Conservation (phyloP, 92 coral and sea anemone genomes). For the Epizoanthus rinbou region DNA sequence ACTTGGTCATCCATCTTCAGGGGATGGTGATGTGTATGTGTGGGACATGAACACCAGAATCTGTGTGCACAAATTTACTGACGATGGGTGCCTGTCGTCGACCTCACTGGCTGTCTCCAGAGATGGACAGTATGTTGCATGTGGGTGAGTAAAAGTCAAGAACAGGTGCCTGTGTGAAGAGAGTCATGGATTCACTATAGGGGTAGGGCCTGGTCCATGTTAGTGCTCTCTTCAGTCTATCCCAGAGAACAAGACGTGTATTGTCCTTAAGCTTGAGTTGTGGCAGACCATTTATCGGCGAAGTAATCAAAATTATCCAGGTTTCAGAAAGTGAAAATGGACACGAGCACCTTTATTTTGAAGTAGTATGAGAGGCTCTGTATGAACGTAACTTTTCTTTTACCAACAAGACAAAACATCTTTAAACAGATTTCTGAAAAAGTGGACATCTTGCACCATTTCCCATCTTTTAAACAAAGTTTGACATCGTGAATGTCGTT, state of each 20-base stretch:
- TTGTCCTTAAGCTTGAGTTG: too few relatives aligned
- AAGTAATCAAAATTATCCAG: too few relatives aligned
- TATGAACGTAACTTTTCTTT: too few relatives aligned
- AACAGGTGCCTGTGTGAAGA: background rate
- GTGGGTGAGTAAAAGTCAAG: slow-evolving; percentile 75
- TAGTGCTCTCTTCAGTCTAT: background rate
- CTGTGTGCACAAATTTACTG: slow-evolving; percentile 95
- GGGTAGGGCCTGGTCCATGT: background rate
- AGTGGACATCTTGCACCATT: too few relatives aligned
- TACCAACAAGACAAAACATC: too few relatives aligned
- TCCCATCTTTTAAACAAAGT: too few relatives aligned
- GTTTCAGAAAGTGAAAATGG: too few relatives aligned
- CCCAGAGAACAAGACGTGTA: background rate
- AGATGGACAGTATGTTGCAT: slow-evolving; percentile 88
- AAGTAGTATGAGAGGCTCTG: too few relatives aligned
- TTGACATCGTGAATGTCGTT: too few relatives aligned
- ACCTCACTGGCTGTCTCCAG: slow-evolving; percentile 86
- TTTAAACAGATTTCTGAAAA: too few relatives aligned
- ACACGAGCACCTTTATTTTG: too few relatives aligned
- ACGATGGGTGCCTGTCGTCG: slow-evolving; percentile 88
- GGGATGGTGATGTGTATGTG: slow-evolving; percentile 95
- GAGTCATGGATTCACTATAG: background rate
- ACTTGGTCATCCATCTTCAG: slow-evolving; percentile 30
- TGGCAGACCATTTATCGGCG: too few relatives aligned
- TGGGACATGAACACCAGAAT: slow-evolving; percentile 92